Conservation (phyloP, 2,888 invertebrate genomes). For the Caenorhabditis panamensis region DNA sequence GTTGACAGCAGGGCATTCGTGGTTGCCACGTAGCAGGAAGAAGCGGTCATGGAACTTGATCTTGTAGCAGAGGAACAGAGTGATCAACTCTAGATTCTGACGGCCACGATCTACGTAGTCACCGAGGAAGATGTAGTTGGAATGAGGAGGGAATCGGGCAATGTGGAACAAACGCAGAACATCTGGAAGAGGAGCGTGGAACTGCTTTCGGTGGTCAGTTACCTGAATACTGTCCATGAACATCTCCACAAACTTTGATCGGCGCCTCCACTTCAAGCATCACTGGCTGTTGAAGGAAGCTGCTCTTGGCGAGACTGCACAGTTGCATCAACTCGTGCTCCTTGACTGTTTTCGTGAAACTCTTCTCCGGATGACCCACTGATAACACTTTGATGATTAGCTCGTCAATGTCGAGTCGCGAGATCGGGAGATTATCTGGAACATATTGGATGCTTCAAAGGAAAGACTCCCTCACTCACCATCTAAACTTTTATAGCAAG, state of each 20-base stretch:
- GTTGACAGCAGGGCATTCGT: slow-evolving; percentile 72
- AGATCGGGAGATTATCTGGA: slow-evolving; percentile 21
- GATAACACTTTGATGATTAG: slow-evolving; percentile 68
- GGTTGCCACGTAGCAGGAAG: slow-evolving; percentile 74
- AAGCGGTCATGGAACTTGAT: slow-evolving; percentile 68
- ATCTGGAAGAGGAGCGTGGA: slow-evolving; percentile 48
- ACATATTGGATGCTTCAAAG: no score
- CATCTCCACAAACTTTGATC: slow-evolving; percentile 75
- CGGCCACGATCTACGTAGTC: slow-evolving; percentile 76
- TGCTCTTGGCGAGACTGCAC: slow-evolving; percentile 63
- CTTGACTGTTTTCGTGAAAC: slow-evolving; percentile 69
- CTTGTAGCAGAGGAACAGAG: slow-evolving; percentile 73
- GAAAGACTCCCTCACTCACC: no score
- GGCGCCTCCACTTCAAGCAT: slow-evolving; percentile 73
- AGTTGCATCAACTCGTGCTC: slow-evolving; percentile 69
- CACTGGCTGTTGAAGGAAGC: slow-evolving; percentile 68
- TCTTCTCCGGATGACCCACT: slow-evolving; percentile 68
- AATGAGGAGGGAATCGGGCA: slow-evolving; percentile 71
- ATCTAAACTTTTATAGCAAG: slow-evolving; percentile 41
- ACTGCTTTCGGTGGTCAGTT: neutral
- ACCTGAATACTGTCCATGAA: slow-evolving; percentile 76
- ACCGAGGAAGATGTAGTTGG: slow-evolving; percentile 76
- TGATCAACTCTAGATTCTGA: slow-evolving; percentile 72
- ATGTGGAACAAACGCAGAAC: slow-evolving; percentile 72
- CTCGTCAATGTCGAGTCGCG: slow-evolving; percentile 67